These are phyloP conservation scores for Hirtodrosophila histrioides DNA, from an alignment of 2,888 invertebrate genomes.

Conservation along the genomic window DNA sequence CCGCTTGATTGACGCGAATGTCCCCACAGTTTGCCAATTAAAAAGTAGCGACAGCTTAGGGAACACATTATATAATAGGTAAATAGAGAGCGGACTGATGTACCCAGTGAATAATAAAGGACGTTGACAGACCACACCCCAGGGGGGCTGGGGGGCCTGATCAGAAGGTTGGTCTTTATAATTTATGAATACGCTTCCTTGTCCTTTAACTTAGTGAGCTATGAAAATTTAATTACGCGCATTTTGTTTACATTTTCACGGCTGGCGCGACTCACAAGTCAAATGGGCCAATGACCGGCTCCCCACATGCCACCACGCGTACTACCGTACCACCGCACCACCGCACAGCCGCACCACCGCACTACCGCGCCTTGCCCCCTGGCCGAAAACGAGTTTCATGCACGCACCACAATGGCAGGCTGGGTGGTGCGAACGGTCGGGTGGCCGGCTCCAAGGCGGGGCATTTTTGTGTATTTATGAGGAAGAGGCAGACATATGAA, in stretches of 20 bases:
- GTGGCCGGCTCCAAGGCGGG: conserved; percentile 16
- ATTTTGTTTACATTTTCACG: conserved; percentile 75
- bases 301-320: not conserved
- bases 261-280: conserved; percentile 44
- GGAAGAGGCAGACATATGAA: not conserved
- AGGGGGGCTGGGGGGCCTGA: too few relatives aligned
- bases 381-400: conserved; percentile 50
- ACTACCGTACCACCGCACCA: too few relatives aligned
- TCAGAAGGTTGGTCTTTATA: conserved; percentile 44
- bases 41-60: too few relatives aligned
- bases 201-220: conserved; percentile 37
- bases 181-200: conserved; percentile 60
- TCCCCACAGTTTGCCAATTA: too few relatives aligned
- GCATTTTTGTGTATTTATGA: conserved; percentile 5
- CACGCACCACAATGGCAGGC: conserved; percentile 50
- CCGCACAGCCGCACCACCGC: too few relatives aligned
- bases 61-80: too few relatives aligned
- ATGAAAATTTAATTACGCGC: conserved; percentile 76
- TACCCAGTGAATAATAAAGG: conserved; percentile 1
- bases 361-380: not conserved
- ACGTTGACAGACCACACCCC: conserved; percentile 29
- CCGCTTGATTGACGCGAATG: too few relatives aligned
- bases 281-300: conserved; percentile 55
- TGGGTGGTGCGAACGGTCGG: not conserved
- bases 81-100: not conserved